These are phyloP conservation scores for Panorpa germanica DNA, from an alignment of 2,888 invertebrate species.

Conservation along the genomic window DNA sequence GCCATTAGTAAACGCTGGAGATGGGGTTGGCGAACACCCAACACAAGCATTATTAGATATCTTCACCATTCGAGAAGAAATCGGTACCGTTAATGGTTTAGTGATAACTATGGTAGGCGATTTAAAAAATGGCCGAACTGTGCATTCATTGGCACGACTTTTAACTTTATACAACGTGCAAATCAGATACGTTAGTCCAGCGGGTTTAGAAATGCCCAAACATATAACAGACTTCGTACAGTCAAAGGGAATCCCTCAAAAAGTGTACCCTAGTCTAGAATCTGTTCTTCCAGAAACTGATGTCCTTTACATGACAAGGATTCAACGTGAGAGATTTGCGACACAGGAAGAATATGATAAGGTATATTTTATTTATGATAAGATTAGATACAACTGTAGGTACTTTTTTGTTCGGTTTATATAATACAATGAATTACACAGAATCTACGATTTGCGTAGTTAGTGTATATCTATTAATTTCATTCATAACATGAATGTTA, in stretches of 20 bases:
- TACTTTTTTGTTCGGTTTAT: too few species aligned
- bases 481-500: too few species aligned
- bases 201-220: slow-evolving; percentile 77
- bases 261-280: slow-evolving; percentile 52
- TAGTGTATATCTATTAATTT: not conserved
- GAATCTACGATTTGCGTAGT: not conserved
- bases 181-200: slow-evolving; percentile 79
- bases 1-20: slow-evolving; percentile 95
- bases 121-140: slow-evolving; percentile 92
- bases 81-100: slow-evolving; percentile 93
- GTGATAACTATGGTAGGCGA: slow-evolving; percentile 98
- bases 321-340: slow-evolving; percentile 84
- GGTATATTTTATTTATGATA: slow-evolving; percentile 28
- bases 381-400: too few species aligned
- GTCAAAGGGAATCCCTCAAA: slow-evolving; percentile 61
- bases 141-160: slow-evolving; percentile 88
- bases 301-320: slow-evolving; percentile 95
- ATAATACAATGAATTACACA: too few species aligned
- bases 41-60: slow-evolving; percentile 94
- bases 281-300: slow-evolving; percentile 84
- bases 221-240: slow-evolving; percentile 63
- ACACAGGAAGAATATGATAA: slow-evolving; percentile 69
- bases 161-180: slow-evolving; percentile 88
- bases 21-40: slow-evolving; percentile 93
- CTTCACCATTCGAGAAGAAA: slow-evolving; percentile 96